Evolutionary conservation across 2,888 invertebrate species (phyloP).

Genomic region (Rhyacophila evoluta): DNA sequence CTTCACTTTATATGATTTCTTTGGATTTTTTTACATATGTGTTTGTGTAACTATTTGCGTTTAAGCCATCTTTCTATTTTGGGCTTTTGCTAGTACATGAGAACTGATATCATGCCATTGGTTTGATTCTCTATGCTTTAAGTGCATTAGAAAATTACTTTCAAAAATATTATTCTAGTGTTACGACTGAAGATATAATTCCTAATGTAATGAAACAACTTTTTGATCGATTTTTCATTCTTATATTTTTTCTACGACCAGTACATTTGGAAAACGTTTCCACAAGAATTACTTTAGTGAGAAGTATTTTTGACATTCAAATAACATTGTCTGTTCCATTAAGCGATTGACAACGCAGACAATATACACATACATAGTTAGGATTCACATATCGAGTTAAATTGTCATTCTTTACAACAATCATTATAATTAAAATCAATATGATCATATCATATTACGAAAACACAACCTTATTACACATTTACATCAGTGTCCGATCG

Average conservation of each 20-base stretch:
- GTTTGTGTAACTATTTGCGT: too few species aligned
- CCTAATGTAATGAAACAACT: slow-evolving; percentile 42
- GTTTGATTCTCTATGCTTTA: too few species aligned
- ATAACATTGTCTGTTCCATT: slow-evolving; percentile 32
- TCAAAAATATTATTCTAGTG: too few species aligned
- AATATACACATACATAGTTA: slow-evolving; percentile 28
- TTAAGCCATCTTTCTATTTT: too few species aligned
- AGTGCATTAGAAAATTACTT: too few species aligned
- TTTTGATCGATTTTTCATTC: slow-evolving; percentile 43
- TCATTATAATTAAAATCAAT: slow-evolving; percentile 38
- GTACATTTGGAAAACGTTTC: slow-evolving; percentile 39
- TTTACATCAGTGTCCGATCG: slow-evolving; percentile 34
- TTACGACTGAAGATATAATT: too few species aligned
- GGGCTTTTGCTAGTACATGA: too few species aligned
- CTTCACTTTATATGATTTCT: too few species aligned
- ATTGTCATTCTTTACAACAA: slow-evolving; percentile 25
- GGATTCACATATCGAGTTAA: slow-evolving; percentile 27
- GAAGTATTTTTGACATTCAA: slow-evolving; percentile 45
- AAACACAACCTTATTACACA: slow-evolving; percentile 44
- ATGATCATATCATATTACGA: slow-evolving; percentile 39
- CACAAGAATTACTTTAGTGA: slow-evolving; percentile 37
- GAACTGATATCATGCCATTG: too few species aligned
- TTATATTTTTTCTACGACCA: slow-evolving; percentile 49
- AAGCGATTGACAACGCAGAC: slow-evolving; percentile 11
- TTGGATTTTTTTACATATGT: too few species aligned